Conservation (phyloP, 2,113 vertebrate species). For the Lycaon pictus region DNA sequence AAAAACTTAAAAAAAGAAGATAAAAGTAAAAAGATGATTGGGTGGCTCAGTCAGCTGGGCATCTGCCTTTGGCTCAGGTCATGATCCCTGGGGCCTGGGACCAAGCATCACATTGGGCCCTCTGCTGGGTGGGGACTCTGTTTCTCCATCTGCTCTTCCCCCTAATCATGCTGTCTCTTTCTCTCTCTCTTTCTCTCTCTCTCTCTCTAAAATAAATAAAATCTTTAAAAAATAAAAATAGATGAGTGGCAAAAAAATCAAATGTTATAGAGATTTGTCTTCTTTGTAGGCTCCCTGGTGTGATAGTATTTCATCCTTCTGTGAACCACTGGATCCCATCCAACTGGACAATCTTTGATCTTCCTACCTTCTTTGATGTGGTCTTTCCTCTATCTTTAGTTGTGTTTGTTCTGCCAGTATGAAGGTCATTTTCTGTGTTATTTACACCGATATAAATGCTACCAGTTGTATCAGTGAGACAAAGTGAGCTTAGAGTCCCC, state of each 20-base stretch:
- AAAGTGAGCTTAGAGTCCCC: not conserved
- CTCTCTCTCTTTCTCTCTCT: too few relatives aligned
- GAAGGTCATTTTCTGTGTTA: not conserved
- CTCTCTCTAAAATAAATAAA: too few relatives aligned
- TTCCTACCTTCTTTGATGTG: not conserved
- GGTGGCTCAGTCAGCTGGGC: too few relatives aligned
- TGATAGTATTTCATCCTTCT: not conserved
- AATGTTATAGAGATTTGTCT: not conserved
- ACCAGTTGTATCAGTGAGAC: not conserved
- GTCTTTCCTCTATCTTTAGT: not conserved
- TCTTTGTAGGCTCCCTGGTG: not conserved
- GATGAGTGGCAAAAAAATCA: not conserved
- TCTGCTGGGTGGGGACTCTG: too few relatives aligned
- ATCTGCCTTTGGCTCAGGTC: too few relatives aligned
- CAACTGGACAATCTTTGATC: not conserved
- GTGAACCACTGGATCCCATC: not conserved
- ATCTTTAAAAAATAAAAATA: not conserved
- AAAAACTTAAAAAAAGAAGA: too few relatives aligned
- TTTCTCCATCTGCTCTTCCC: too few relatives aligned
- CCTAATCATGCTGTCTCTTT: too few relatives aligned
- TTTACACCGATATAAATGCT: not conserved
- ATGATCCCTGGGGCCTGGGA: too few relatives aligned
- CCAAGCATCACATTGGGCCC: too few relatives aligned
- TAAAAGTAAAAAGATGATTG: too few relatives aligned
- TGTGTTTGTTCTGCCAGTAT: not conserved